Conservation (phyloP, 2,797 vertebrate genomes). For the Hipposideros larvatus region DNA sequence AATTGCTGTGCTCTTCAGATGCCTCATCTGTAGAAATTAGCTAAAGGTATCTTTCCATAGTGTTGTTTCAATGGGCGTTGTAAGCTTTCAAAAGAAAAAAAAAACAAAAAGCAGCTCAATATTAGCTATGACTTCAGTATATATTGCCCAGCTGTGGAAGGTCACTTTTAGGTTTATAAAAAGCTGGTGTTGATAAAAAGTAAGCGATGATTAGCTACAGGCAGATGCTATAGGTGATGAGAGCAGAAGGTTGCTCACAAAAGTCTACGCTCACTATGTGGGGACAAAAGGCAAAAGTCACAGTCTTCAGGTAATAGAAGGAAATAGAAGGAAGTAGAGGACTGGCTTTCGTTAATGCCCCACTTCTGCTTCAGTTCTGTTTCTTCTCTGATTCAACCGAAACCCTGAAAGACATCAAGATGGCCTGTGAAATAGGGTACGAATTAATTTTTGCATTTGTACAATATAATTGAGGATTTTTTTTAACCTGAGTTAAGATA, state of each 20-base stretch:
- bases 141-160: neutral
- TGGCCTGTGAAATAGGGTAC: no score
- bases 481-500: neutral
- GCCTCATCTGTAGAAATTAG: conserved; percentile 15
- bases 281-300: neutral
- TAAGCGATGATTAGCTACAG: neutral
- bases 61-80: neutral
- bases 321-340: neutral
- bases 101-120: neutral
- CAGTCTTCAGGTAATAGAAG: no score
- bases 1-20: neutral
- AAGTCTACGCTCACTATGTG: neutral
- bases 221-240: neutral
- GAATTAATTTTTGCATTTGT: neutral
- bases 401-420: neutral
- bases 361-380: neutral
- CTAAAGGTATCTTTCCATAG: neutral
- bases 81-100: neutral
- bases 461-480: neutral
- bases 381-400: neutral
- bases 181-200: neutral
- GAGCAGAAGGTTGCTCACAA: neutral
- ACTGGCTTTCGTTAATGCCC: neutral
- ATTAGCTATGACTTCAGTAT: neutral
- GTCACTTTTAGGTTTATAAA: neutral